These are phyloP conservation scores for Etia nguti DNA, from an alignment of 2,113 vertebrate genomes.

Conservation along the genomic window DNA sequence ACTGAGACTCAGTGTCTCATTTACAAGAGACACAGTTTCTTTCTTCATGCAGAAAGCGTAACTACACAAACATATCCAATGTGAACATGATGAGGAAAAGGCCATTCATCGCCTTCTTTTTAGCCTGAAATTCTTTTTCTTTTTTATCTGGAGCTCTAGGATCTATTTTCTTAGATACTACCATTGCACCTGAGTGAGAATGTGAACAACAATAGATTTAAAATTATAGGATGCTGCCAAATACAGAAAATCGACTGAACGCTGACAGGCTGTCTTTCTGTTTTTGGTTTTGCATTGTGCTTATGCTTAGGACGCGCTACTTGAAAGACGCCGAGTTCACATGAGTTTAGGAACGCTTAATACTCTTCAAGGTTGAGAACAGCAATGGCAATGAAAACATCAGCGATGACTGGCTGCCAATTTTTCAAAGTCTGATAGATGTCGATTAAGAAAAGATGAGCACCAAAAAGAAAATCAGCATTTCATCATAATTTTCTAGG, in stretches of 20 bases:
- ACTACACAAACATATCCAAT: not conserved
- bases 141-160: not conserved
- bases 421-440: not conserved
- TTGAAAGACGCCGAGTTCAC: not conserved
- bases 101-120: not conserved
- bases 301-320: not conserved
- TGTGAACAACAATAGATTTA: not conserved
- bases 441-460: not conserved
- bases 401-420: not conserved
- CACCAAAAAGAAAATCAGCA: accelerated
- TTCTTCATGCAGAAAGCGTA: not conserved
- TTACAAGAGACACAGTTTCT: not conserved
- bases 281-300: too few relatives aligned
- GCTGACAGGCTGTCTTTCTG: not conserved
- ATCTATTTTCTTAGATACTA: not conserved
- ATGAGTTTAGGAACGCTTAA: not conserved
- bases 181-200: not conserved
- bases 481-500: not conserved
- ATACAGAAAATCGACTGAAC: not conserved
- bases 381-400: not conserved
- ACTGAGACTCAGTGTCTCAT: not conserved
- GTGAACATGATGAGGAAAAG: not conserved
- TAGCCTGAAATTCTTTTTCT: not conserved
- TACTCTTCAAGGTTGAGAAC: not conserved
- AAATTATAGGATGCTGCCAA: not conserved